Percentiles rank a stretch among this genome's conserved stretches.
Conservation (phyloP, 2,113 vertebrate species). For the Ovis canadensis region DNA sequence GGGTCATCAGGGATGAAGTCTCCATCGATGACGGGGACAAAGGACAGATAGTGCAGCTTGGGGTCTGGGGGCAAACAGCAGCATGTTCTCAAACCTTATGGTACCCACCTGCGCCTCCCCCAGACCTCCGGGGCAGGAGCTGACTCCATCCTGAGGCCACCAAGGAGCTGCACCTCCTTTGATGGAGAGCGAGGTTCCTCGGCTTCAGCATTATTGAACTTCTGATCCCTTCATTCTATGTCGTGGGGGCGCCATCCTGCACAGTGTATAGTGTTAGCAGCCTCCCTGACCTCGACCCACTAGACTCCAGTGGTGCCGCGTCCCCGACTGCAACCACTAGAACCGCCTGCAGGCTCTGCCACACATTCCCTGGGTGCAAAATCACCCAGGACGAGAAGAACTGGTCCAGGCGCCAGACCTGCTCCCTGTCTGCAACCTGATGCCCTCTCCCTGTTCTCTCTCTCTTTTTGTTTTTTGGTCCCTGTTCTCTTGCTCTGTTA, state of each 20-base stretch:
- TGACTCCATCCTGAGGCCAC: background rate
- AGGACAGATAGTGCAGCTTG: conserved; percentile 78
- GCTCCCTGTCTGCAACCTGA: fast-evolving
- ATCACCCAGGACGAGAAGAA: fast-evolving
- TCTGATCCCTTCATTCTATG: fast-evolving
- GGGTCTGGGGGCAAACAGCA: conserved; percentile 77
- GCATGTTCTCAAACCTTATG: fast-evolving
- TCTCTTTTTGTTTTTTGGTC: background rate
- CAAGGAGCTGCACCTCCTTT: background rate
- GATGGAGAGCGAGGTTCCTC: conserved; percentile 40
- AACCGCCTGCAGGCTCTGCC: background rate
- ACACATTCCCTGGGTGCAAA: background rate
- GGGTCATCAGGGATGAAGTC: conserved; percentile 91
- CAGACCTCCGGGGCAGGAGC: no score
- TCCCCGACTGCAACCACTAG: background rate
- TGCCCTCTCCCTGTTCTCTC: background rate
- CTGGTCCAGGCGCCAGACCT: conserved; percentile 36
- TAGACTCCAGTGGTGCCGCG: fast-evolving
- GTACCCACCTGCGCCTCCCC: background rate
- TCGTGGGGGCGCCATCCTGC: fast-evolving
- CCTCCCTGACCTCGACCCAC: fast-evolving
- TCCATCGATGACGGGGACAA: conserved; percentile 88
- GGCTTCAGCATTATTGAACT: fast-evolving
- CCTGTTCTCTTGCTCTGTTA: background rate
- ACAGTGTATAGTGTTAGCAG: no score